Evolutionary conservation across 2,113 vertebrate genomes (phyloP).

Genomic region (Leptodactylus fuscus): DNA sequence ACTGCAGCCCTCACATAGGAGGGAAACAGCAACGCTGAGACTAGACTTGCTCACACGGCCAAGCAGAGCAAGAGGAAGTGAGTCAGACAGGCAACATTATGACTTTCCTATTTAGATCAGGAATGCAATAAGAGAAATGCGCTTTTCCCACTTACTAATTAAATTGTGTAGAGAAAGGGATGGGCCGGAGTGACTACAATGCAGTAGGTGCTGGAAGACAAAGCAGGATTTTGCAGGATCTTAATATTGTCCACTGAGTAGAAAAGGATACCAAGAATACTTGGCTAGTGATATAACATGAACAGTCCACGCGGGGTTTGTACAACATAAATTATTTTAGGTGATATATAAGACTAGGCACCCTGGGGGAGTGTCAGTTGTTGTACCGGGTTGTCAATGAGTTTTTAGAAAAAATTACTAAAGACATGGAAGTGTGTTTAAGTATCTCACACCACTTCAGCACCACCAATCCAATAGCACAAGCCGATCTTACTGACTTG

Average conservation of each 20-base stretch:
- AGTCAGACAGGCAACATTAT: constrained; percentile 45
- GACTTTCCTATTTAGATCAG: constrained; percentile 41
- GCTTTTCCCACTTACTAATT: constrained; percentile 36
- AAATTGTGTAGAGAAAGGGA: not conserved
- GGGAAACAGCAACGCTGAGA: not conserved
- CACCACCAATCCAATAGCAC: too few relatives aligned
- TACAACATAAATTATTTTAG: not conserved
- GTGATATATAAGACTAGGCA: not conserved
- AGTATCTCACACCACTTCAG: too few relatives aligned
- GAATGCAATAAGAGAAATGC: constrained; percentile 33
- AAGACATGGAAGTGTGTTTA: too few relatives aligned
- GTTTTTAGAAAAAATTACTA: too few relatives aligned
- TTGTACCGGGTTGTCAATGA: too few relatives aligned
- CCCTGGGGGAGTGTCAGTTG: too few relatives aligned
- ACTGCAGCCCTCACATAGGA: constrained; percentile 36
- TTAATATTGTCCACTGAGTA: not conserved
- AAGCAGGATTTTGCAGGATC: not conserved
- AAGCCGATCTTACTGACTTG: too few relatives aligned
- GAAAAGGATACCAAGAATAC: not conserved
- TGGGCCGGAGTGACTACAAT: not conserved
- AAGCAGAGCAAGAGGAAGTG: constrained; percentile 47
- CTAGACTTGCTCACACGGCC: constrained; percentile 44
- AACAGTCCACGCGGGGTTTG: not conserved
- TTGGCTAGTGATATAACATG: not conserved
- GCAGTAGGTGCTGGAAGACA: not conserved